Evolutionary conservation across 1,140 invertebrate species (phyloP).

Genomic region (Phthorimaea operculella): DNA sequence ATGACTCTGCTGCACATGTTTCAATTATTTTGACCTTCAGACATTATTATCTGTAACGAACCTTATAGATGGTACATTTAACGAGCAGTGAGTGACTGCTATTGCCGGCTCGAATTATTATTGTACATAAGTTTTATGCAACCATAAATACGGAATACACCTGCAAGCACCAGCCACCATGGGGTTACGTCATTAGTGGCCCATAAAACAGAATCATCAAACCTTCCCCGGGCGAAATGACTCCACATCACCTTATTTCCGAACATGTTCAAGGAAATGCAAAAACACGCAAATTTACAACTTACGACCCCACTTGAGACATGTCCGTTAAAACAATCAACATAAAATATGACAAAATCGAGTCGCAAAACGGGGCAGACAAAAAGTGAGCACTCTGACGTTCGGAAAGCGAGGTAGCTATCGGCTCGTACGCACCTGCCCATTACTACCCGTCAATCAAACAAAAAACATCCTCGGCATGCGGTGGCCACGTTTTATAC

Average conservation of each 20-base stretch:
- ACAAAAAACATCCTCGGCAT: conserved; percentile 57
- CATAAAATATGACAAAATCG: conserved; percentile 30
- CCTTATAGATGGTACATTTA: too few species aligned
- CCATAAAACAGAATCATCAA: background rate
- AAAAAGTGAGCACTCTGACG: conserved; percentile 42
- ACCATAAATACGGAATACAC: too few species aligned
- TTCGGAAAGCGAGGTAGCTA: conserved; percentile 56
- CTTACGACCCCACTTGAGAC: background rate
- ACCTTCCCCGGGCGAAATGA: background rate
- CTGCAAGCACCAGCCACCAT: too few species aligned
- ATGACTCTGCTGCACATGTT: too few species aligned
- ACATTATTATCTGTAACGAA: too few species aligned
- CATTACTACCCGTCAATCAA: conserved; percentile 64
- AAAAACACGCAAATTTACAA: background rate
- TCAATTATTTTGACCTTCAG: too few species aligned
- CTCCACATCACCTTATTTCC: too few species aligned
- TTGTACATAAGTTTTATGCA: too few species aligned
- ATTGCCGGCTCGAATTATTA: too few species aligned
- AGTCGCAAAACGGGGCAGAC: conserved; percentile 36
- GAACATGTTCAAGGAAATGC: background rate
- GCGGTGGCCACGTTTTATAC: conserved; percentile 61
- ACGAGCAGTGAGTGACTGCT: too few species aligned
- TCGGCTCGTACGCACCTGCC: conserved; percentile 58
- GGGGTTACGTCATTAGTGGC: too few species aligned
- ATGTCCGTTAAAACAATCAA: conserved; percentile 25